These are phyloP conservation scores for Empis livida DNA, from an alignment of 2,888 invertebrate genomes.

Conservation along the genomic window DNA sequence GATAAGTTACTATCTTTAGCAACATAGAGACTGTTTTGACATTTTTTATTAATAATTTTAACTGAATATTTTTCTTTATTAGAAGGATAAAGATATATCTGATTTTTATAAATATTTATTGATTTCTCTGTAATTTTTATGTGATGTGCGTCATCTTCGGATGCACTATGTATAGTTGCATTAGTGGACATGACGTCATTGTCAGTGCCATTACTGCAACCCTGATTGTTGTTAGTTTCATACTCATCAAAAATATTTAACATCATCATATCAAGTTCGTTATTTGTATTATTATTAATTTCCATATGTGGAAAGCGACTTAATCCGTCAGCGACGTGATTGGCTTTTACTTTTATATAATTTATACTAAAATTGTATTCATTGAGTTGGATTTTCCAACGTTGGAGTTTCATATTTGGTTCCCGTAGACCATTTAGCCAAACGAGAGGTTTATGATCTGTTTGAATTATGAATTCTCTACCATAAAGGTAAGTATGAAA, in stretches of 20 bases:
- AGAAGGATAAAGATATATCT: conserved; percentile 3
- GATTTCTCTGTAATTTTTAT: conserved; percentile 5
- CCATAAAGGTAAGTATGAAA: conserved; percentile 7
- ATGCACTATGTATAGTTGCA: conserved; percentile 4
- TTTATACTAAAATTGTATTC: conserved; percentile 2
- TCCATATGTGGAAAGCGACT: not conserved
- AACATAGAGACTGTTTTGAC: conserved; percentile 3
- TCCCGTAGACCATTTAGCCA: conserved; percentile 2
- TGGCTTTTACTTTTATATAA: conserved; percentile 4
- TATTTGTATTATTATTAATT: not conserved
- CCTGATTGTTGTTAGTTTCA: not conserved
- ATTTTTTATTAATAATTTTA: conserved; percentile 7
- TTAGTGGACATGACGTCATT: not conserved
- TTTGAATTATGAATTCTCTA: conserved; percentile 5
- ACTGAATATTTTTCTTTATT: conserved; percentile 1
- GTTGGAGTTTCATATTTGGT: not conserved
- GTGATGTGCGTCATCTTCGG: conserved; percentile 2
- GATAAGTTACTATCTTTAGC: not conserved
- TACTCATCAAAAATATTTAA: not conserved
- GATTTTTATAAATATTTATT: conserved; percentile 7
- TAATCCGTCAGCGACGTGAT: conserved; percentile 2
- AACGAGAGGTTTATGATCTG: conserved; percentile 6
- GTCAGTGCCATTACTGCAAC: not conserved
- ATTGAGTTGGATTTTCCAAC: not conserved
- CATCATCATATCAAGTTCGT: not conserved